Percentiles rank a stretch among this genome's conserved stretches.
These are phyloP conservation scores for Aphyosemion australe DNA, from an alignment of 2,113 vertebrate genomes.

Conservation along the genomic window DNA sequence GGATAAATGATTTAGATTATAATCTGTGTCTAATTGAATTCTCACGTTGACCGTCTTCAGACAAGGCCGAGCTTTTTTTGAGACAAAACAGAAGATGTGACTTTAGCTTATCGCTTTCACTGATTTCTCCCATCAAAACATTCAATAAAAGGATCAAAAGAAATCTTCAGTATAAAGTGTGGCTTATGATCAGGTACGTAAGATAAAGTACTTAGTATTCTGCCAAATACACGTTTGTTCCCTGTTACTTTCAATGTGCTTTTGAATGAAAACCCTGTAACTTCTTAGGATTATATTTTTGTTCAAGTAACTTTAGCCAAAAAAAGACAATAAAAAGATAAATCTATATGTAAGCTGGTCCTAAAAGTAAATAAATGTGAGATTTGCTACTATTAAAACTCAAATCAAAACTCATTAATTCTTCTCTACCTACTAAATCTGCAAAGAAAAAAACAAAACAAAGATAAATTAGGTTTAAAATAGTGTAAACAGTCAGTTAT, in stretches of 20 bases:
- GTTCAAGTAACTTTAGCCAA: neutral
- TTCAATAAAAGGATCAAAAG: neutral
- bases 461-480: too few species aligned
- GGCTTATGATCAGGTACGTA: too few species aligned
- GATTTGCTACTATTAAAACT: neutral
- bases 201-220: too few species aligned
- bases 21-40: neutral
- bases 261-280: neutral
- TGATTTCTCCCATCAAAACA: neutral
- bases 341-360: slow-evolving; percentile 1
- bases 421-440: too few species aligned
- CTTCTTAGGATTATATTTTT: neutral
- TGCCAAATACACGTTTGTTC: neutral
- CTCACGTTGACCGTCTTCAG: too few species aligned
- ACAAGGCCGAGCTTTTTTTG: too few species aligned
- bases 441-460: too few species aligned
- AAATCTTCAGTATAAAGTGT: neutral
- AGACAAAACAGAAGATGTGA: neutral
- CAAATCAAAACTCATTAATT: too few species aligned
- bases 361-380: slow-evolving; percentile 5
- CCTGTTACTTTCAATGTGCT: neutral
- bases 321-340: neutral
- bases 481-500: neutral
- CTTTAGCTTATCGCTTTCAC: neutral
- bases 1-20: neutral